phyloP scores from a whole-genome alignment of 2,797 vertebrate species.

The Eospalax fontanierii region DNA sequence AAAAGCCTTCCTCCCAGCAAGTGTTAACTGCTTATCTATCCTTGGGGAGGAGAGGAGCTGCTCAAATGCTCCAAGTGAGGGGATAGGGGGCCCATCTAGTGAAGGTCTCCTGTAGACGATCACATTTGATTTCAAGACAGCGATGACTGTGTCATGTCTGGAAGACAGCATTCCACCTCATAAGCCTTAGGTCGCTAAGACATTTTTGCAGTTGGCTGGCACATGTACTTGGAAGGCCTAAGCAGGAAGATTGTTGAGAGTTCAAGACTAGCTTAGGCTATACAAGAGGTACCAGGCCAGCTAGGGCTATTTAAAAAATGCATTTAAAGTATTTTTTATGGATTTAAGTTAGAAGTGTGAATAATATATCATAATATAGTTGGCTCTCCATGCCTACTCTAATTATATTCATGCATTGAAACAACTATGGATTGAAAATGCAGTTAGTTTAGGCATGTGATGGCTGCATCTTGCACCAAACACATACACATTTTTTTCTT shows the following conservation, averaged over 20 bases:
- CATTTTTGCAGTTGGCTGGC: neutral
- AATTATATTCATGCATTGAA: neutral
- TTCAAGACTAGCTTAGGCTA: neutral
- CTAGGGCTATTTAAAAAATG: neutral
- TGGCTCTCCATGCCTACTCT: neutral
- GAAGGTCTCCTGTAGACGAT: neutral
- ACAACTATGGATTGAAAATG: neutral
- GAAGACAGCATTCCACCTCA: neutral
- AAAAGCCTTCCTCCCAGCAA: neutral
- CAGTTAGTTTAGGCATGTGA: neutral
- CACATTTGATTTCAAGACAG: neutral
- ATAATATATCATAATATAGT: neutral
- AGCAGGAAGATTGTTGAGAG: neutral
- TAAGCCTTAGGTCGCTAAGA: neutral
- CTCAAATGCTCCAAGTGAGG: neutral
- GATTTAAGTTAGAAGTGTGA: neutral
- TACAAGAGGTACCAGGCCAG: neutral
- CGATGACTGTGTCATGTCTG: neutral
- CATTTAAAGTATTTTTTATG: neutral
- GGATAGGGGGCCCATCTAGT: neutral
- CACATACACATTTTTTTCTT: neutral
- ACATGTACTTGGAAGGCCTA: neutral
- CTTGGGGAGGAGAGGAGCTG: neutral
- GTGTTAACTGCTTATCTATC: neutral
- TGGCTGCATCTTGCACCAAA: neutral